Percentiles rank a stretch among this genome's conserved stretches.
Conservation (phyloP, 2,797 vertebrate genomes). For the Molossus molossus region DNA sequence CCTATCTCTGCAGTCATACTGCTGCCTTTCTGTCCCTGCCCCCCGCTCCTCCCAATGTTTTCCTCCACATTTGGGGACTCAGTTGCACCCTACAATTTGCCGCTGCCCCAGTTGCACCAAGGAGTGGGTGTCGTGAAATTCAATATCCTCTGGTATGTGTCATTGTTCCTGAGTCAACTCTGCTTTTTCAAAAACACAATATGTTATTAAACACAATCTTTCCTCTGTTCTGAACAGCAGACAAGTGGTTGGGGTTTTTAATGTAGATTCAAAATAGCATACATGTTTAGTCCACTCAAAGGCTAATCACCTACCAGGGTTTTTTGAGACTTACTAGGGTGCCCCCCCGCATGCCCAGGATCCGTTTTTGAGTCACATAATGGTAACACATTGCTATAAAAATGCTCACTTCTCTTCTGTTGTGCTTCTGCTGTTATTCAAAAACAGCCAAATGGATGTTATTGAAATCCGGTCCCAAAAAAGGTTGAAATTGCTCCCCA, state of each 20-base stretch:
- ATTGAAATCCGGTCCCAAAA: slow-evolving; percentile 84
- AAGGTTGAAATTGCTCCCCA: slow-evolving; percentile 80
- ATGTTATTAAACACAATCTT: slow-evolving; percentile 87
- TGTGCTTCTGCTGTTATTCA: slow-evolving; percentile 85
- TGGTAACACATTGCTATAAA: slow-evolving; percentile 83
- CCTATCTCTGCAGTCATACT: neutral
- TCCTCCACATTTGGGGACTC: slow-evolving; percentile 48
- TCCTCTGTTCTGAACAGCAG: slow-evolving; percentile 84
- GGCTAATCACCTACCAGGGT: slow-evolving; percentile 80
- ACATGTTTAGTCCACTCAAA: slow-evolving; percentile 83
- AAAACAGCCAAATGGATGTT: slow-evolving; percentile 87
- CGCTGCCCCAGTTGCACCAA: slow-evolving; percentile 61
- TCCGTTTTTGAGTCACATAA: slow-evolving; percentile 79
- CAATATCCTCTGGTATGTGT: slow-evolving; percentile 81
- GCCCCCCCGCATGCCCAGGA: slow-evolving; percentile 61
- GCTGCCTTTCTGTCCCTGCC: neutral
- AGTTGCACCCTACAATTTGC: slow-evolving; percentile 75
- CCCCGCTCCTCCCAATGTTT: neutral
- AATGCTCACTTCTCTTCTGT: slow-evolving; percentile 86
- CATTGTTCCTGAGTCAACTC: slow-evolving; percentile 87
- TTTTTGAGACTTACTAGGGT: slow-evolving; percentile 75
- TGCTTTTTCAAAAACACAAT: slow-evolving; percentile 84
- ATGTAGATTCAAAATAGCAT: slow-evolving; percentile 78
- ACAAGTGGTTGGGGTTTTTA: slow-evolving; percentile 70
- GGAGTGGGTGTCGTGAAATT: slow-evolving; percentile 83